A percentile compares a stretch with the other conserved stretches of the same genome.
These are phyloP conservation scores for Haliclona indistincta DNA, from an alignment of 37 sponge, comb jelly and placozoan genomes.

Conservation along the genomic window DNA sequence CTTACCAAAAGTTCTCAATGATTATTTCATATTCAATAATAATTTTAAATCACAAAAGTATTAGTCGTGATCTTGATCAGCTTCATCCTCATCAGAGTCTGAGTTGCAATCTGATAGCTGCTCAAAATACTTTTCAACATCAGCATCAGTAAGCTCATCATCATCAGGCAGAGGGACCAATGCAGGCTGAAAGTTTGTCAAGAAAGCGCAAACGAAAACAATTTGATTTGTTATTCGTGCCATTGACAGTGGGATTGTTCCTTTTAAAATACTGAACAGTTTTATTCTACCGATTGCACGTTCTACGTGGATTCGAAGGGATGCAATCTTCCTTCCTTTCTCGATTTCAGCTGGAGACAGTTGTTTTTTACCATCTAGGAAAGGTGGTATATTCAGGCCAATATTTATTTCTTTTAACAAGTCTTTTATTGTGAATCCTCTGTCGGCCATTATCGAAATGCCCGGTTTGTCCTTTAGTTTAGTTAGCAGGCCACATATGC, in stretches of 20 bases:
- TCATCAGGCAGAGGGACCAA: slow-evolving; percentile 29
- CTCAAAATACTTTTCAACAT: slow-evolving; percentile 24
- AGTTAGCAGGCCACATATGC: slow-evolving; percentile 21
- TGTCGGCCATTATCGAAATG: slow-evolving; percentile 57
- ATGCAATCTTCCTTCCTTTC: slow-evolving; percentile 46
- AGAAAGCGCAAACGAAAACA: slow-evolving; percentile 48
- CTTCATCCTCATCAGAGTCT: slow-evolving; percentile 1
- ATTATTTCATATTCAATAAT: not conserved
- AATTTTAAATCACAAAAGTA: not conserved
- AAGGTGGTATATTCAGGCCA: slow-evolving; percentile 64
- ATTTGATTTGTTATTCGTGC: slow-evolving; percentile 56
- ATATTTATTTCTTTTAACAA: slow-evolving; percentile 29
- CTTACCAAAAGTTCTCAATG: not conserved
- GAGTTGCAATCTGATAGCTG: not conserved
- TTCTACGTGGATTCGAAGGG: slow-evolving; percentile 69
- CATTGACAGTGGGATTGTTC: slow-evolving; percentile 42
- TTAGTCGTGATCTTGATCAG: not conserved
- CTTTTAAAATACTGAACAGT: slow-evolving; percentile 37
- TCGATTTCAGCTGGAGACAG: slow-evolving; percentile 47
- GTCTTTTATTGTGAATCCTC: slow-evolving; percentile 67
- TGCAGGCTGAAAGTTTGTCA: slow-evolving; percentile 68
- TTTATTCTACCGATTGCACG: slow-evolving; percentile 59
- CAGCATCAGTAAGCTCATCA: not conserved
- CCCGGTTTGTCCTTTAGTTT: slow-evolving; percentile 38
- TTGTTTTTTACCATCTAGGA: slow-evolving; percentile 48